phyloP scores from a whole-genome alignment of 2,113 vertebrate genomes.

The Solenodon paradoxus region DNA sequence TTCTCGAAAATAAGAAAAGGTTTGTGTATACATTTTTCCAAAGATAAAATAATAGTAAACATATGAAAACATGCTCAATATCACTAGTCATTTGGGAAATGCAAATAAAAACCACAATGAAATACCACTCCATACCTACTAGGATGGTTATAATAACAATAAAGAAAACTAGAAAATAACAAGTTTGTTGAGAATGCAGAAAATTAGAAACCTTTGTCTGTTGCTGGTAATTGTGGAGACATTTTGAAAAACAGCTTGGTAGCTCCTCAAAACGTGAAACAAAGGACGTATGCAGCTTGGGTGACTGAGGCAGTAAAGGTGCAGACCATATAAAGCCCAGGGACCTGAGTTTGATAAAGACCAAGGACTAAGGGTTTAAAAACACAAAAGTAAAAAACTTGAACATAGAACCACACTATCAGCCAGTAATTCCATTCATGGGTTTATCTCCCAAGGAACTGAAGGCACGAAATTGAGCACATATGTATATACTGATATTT shows the following conservation, averaged over 20 bases:
- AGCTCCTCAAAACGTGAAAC: background rate
- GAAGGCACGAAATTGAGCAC: background rate
- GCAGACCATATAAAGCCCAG: too few species aligned
- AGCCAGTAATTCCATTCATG: background rate
- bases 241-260: background rate
- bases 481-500: background rate
- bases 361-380: too few species aligned
- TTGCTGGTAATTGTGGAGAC: background rate
- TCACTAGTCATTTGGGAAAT: slow-evolving; percentile 9
- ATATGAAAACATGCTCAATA: background rate
- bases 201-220: background rate
- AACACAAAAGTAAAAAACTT: too few species aligned
- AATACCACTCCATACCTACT: background rate
- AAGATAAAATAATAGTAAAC: background rate
- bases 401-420: background rate
- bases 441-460: background rate
- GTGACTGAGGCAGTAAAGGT: too few species aligned
- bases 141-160: background rate
- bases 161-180: background rate
- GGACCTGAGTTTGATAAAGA: too few species aligned
- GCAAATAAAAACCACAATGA: background rate
- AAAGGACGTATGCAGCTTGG: too few species aligned
- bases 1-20: background rate
- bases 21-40: background rate
- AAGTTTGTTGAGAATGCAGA: background rate